A percentile compares a stretch with the other conserved stretches of the same genome.
phyloP scores from a whole-genome alignment of 1,140 invertebrate species.

The Calycopis cecrops region DNA sequence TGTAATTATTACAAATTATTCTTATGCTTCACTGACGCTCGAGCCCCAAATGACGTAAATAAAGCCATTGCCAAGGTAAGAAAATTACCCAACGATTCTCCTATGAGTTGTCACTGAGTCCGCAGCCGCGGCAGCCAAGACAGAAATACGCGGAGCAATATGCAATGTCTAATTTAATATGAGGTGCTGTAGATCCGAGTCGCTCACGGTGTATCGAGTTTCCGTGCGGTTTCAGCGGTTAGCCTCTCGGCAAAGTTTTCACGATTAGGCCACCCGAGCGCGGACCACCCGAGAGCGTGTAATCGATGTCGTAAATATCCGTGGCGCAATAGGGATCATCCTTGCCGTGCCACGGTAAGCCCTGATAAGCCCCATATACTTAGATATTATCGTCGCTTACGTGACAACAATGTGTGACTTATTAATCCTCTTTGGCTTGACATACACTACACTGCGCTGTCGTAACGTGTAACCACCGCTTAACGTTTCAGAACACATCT shows the following conservation, averaged over 20 bases:
- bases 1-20: not conserved
- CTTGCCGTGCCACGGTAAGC: conserved; percentile 38
- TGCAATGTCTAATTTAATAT: conserved; percentile 34
- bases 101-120: conserved; percentile 36
- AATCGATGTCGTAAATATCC: conserved; percentile 61
- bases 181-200: conserved; percentile 28
- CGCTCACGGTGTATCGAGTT: conserved; percentile 35
- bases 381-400: conserved; percentile 31
- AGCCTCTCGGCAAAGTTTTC: conserved; percentile 51
- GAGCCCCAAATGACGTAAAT: conserved; percentile 29
- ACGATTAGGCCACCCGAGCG: conserved; percentile 47
- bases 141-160: conserved; percentile 36
- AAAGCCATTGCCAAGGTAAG: conserved; percentile 41
- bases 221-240: conserved; percentile 49
- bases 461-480: not conserved
- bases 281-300: conserved; percentile 52
- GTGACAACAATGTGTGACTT: conserved; percentile 32
- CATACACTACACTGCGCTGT: conserved; percentile 6
- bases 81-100: conserved; percentile 36
- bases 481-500: too few relatives aligned
- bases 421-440: conserved; percentile 27
- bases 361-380: conserved; percentile 48
- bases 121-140: conserved; percentile 33
- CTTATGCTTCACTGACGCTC: conserved; percentile 2
- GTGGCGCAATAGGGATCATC: conserved; percentile 62